These are phyloP conservation scores for Rotaria macrura DNA, from an alignment of 2,888 invertebrate species.

Conservation along the genomic window DNA sequence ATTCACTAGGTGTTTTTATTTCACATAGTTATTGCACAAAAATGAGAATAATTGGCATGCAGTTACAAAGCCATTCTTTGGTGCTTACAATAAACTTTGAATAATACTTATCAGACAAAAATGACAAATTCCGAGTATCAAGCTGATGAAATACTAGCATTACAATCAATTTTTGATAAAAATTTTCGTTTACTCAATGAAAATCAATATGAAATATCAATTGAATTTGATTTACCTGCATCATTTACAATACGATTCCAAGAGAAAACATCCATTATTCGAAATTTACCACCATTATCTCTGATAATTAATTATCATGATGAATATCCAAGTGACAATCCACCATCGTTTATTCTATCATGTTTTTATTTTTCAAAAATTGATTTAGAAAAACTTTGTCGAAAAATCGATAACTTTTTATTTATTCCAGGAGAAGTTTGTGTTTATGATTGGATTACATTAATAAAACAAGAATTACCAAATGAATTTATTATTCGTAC, in stretches of 20 bases:
- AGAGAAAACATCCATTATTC: neutral
- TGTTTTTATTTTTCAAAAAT: slow-evolving; percentile 4
- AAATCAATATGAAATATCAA: neutral
- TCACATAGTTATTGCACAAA: no score
- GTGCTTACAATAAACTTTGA: no score
- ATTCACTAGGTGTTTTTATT: no score
- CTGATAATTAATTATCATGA: neutral
- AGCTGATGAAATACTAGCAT: no score
- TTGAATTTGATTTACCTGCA: neutral
- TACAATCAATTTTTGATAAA: neutral
- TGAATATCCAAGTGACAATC: slow-evolving; percentile 4
- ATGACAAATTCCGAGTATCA: no score
- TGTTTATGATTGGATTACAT: slow-evolving; percentile 10
- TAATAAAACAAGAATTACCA: neutral
- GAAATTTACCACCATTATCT: neutral
- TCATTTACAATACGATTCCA: neutral
- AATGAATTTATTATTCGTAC: neutral
- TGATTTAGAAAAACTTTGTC: neutral
- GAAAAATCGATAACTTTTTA: neutral
- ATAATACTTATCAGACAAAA: no score
- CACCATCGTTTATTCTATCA: neutral
- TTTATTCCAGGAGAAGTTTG: neutral
- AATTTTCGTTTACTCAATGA: neutral
- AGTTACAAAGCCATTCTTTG: no score
- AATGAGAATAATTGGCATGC: no score